Evolutionary conservation across 2,888 invertebrate species (phyloP).

Genomic region (Drosophila kanekoi): DNA sequence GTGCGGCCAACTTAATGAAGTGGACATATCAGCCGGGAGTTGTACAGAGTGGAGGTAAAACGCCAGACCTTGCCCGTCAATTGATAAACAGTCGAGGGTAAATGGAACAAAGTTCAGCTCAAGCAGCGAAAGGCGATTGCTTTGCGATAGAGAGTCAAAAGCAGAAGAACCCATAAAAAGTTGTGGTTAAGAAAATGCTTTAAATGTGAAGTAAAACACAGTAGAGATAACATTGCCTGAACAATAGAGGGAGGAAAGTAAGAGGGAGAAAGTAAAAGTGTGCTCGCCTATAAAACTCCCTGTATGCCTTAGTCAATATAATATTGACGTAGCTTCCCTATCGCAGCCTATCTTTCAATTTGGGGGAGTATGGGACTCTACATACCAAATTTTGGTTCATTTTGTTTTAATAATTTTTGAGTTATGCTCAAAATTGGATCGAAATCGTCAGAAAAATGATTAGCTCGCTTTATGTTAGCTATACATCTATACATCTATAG

Average conservation of each 20-base stretch:
- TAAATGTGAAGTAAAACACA: constrained; percentile 7
- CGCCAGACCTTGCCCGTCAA: constrained; percentile 30
- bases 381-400: too few species aligned
- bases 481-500: too few species aligned
- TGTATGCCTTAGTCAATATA: too few species aligned
- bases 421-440: too few species aligned
- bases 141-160: constrained; percentile 31
- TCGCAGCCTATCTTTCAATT: too few species aligned
- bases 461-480: too few species aligned
- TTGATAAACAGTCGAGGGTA: constrained; percentile 40
- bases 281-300: too few species aligned
- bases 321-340: too few species aligned
- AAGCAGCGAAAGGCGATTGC: constrained; percentile 15
- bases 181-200: constrained; percentile 13
- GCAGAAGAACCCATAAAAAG: constrained; percentile 11
- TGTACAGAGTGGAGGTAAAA: constrained; percentile 21
- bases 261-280: not conserved
- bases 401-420: too few species aligned
- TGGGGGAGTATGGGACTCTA: too few species aligned
- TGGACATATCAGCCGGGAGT: constrained; percentile 69
- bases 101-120: constrained; percentile 30
- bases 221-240: constrained; percentile 5
- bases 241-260: not conserved
- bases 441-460: too few species aligned
- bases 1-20: constrained; percentile 73